Base-by-base conservation (phyloP, 1,140 invertebrate genomes). In the Achroia grisella region DNA sequence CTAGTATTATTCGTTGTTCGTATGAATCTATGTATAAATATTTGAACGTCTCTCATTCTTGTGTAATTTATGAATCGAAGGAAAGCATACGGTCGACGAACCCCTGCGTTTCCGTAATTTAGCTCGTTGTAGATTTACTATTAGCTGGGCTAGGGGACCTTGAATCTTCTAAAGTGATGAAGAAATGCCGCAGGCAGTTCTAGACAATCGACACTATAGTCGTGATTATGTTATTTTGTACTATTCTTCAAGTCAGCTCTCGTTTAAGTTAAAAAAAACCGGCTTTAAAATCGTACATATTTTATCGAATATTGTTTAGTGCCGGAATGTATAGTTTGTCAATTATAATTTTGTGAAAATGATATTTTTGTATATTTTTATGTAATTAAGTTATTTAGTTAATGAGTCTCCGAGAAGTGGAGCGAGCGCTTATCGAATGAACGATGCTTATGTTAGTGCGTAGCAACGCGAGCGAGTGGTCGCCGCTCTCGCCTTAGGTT, bases 331-430 rank as follows among this genome's bases (percentile, higher is more conserved):
- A 84, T 84, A 84, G 73, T 81, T 77, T 64, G 65, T 77, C 64
- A 59, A 67, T 79, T 80, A 72, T 80, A 69, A 76, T 79, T 77
- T 84, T 84, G 74, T 79, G 76, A 75, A 81, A 79, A 77, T 77
- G 74, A 80, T 81, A 81, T 85, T 82, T 85, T 84, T 85, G 79
- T 85, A 85, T 85, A 82, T 85, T 85, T 80, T 81, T 78, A 80
- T 81, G 71, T 82, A 79, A 77, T 76, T 81, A 84, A 84, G 80
- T 81, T 84, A 79, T 84, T 81, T 81, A 74, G 74, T 76, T 73
- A 62, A 58, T 62, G 52, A 53, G 62, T 48, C 62, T 64, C 62
- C 64, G 56, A 48, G 53, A 48, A 54, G 62, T 39, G 62, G 65
- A 53, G 59, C 48, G 61, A 60, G 63, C 68, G 70, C 60, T 60